Conservation (phyloP, 2,113 vertebrate species). For the Microtus montanus region DNA sequence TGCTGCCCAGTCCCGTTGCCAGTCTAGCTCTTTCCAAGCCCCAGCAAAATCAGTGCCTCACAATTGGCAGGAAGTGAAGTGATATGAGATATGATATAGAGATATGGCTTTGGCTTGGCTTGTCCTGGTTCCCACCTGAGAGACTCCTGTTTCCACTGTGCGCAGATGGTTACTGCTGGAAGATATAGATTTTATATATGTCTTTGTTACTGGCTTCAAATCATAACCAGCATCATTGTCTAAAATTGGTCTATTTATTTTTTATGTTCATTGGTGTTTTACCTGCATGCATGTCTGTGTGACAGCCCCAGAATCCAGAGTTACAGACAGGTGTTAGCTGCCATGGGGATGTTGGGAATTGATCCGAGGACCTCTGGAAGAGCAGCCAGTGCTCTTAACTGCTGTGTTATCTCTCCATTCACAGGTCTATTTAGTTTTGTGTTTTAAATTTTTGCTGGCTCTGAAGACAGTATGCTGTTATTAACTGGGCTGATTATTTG, state of each 20-base stretch:
- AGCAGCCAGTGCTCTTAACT: not conserved
- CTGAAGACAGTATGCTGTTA: not conserved
- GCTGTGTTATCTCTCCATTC: not conserved
- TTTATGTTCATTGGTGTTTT: not conserved
- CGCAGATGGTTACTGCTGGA: not conserved
- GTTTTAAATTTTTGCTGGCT: slow-evolving; percentile 1
- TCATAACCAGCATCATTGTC: not conserved
- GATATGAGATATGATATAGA: not conserved
- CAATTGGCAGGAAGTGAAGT: rapidly evolving
- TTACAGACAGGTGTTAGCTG: not conserved
- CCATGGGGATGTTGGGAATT: not conserved
- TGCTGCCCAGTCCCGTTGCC: not conserved
- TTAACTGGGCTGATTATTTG: not conserved
- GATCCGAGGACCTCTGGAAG: not conserved
- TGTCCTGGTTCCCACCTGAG: not conserved
- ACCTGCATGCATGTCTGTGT: not conserved
- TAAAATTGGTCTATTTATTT: not conserved
- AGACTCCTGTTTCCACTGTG: no score
- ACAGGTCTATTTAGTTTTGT: not conserved
- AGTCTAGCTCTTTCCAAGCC: not conserved
- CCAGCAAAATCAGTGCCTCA: not conserved
- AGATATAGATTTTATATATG: not conserved
- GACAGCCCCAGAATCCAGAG: not conserved
- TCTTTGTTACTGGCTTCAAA: not conserved
- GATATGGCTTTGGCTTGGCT: not conserved